Evolutionary conservation across 2,113 vertebrate genomes (phyloP), one percentile per base, ranked within the genome.

Genomic region (Pygoscelis adeliae): DNA sequence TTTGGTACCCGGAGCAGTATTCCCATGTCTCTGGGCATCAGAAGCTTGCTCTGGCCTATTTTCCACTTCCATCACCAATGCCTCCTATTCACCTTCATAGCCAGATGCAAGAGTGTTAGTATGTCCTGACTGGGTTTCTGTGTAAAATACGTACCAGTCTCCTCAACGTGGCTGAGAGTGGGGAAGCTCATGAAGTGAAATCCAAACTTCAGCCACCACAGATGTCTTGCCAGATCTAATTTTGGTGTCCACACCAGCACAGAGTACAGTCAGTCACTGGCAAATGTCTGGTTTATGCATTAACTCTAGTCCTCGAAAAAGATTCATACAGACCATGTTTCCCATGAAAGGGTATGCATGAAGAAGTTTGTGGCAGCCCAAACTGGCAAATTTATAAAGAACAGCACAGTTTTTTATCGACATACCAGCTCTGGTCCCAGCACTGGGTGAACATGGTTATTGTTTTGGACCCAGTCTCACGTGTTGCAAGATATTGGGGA

Each of bases 371-470:
- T 61, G 40, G 42, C 50, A 83, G 71, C 19, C 47, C 19, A 67
- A 72, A 91, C 20, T 38, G 52, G 19, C 7, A 87, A 53, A 70
- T 70, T 69, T 20, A 11, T 23, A 17, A 2, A n/a, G 19, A 77
- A 55, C 5, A 52, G 10, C 1, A 0, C 19, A 40, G 20, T 47
- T 65, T n/a, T 52, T 10, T 52, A 22, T 32, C 0, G 1, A 29
- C 5, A 11, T 9, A 29, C 5, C 42, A 66, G 40, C 40, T 61
- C 55, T 73, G 30, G 23, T 65, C 22, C 46, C 42, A 84, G 69
- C 15, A 52, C 6, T 89, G 77, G 9, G 36, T 65, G 40, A 56
- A 50, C 21, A 62, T 6, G 12, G 4, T 9, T 59, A 18, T 29
- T 38, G 13, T 40, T 92, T 87, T 58, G 25, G 50, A 71, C 5